Conservation (phyloP, 2,797 vertebrate genomes). For the Manis javanica region DNA sequence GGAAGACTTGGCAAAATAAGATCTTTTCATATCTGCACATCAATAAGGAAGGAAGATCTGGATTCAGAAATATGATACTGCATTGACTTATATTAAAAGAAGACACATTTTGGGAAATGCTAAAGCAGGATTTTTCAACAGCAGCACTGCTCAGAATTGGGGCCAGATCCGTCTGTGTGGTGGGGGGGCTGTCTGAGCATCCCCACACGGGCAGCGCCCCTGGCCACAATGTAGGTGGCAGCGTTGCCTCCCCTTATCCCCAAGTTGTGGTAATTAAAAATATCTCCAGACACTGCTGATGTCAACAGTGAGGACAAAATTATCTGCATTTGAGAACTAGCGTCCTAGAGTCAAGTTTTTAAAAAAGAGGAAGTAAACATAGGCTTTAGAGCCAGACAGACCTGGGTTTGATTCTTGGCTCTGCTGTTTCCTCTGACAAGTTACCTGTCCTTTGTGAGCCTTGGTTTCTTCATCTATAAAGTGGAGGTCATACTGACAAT, state of each 20-base stretch:
- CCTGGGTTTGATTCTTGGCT: neutral
- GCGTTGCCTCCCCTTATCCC: neutral
- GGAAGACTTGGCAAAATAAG: slow-evolving; percentile 6
- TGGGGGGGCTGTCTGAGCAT: neutral
- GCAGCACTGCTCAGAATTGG: neutral
- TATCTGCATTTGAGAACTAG: neutral
- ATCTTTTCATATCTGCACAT: slow-evolving; percentile 5
- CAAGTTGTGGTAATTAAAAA: neutral
- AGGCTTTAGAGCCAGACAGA: neutral
- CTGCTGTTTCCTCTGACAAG: neutral
- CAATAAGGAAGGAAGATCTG: slow-evolving; percentile 12
- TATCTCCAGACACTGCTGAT: neutral
- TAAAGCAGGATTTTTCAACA: neutral
- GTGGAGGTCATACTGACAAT: neutral
- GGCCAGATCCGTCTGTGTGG: neutral
- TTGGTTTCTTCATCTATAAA: neutral
- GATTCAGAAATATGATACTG: slow-evolving; percentile 32
- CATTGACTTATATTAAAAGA: slow-evolving; percentile 25
- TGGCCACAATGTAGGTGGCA: too few relatives aligned
- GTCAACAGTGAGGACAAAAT: neutral
- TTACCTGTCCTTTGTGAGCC: neutral
- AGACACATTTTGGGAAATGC: slow-evolving; percentile 9
- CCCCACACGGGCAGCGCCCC: too few relatives aligned
- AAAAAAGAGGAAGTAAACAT: neutral
- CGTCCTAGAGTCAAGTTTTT: neutral